A percentile compares a stretch with the other conserved stretches of the same genome.
Conservation (phyloP, 1,140 invertebrate species). For the Formica exsecta region DNA sequence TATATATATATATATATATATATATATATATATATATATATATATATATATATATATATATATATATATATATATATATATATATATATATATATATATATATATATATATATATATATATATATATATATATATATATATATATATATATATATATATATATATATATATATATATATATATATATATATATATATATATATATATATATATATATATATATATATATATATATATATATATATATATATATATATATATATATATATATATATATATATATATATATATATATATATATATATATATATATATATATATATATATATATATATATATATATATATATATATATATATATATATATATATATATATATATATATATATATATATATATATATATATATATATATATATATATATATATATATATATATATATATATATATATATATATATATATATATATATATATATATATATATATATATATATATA, state of each 20-base stretch:
- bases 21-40: slow-evolving; percentile 4
- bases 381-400: slow-evolving; percentile 4
- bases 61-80: slow-evolving; percentile 1
- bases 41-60: slow-evolving; percentile 9
- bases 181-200: slow-evolving; percentile 1
- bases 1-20: slow-evolving; percentile 1
- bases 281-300: slow-evolving; percentile 9
- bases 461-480: slow-evolving; percentile 9
- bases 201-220: slow-evolving; percentile 4
- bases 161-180: slow-evolving; percentile 9
- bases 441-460: slow-evolving; percentile 4
- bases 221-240: slow-evolving; percentile 9
- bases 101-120: slow-evolving; percentile 9
- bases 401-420: slow-evolving; percentile 9
- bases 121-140: slow-evolving; percentile 1
- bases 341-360: slow-evolving; percentile 9
- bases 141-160: slow-evolving; percentile 4
- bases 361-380: slow-evolving; percentile 1
- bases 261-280: slow-evolving; percentile 4
- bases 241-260: slow-evolving; percentile 1
- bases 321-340: slow-evolving; percentile 4
- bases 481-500: slow-evolving; percentile 1
- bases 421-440: slow-evolving; percentile 1
- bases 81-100: slow-evolving; percentile 4
- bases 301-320: slow-evolving; percentile 1